Conservation (phyloP, 2,797 vertebrate species). For the Esox masquinongy region DNA sequence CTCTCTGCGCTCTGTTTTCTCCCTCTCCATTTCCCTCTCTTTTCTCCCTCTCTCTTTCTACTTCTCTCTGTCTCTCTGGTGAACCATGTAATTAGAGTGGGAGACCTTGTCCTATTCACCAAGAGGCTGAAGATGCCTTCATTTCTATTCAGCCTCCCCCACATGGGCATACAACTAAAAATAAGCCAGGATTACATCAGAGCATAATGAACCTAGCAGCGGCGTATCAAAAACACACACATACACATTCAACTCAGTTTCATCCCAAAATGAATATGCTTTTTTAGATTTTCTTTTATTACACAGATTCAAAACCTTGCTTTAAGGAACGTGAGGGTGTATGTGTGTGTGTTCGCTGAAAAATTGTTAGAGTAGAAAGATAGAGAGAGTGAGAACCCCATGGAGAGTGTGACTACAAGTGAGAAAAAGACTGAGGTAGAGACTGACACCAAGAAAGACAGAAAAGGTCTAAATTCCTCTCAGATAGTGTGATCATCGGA, state of each 20-base stretch:
- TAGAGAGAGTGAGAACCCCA: neutral
- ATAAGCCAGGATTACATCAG: slow-evolving; percentile 1
- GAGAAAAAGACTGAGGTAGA: no score
- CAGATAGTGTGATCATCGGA: neutral
- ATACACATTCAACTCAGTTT: neutral
- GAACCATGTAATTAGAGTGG: slow-evolving; percentile 16
- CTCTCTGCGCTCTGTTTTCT: neutral
- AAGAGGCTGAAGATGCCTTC: neutral
- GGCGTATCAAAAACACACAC: neutral
- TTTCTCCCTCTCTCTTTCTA: neutral
- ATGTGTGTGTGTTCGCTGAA: neutral
- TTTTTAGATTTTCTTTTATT: neutral
- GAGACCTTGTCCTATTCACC: slow-evolving; percentile 2
- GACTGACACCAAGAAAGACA: neutral
- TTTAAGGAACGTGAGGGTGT: neutral
- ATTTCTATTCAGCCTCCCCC: neutral
- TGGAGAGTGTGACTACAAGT: neutral
- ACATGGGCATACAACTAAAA: neutral
- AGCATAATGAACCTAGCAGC: neutral
- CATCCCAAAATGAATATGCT: neutral
- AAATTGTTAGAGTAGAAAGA: neutral
- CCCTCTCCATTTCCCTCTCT: neutral
- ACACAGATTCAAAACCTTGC: neutral
- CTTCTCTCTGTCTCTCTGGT: slow-evolving; percentile 1
- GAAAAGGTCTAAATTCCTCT: no score